A percentile compares a stretch with the other conserved stretches of the same genome.
phyloP scores from a whole-genome alignment of 2,113 vertebrate species.

The Thamnophis sirtalis region DNA sequence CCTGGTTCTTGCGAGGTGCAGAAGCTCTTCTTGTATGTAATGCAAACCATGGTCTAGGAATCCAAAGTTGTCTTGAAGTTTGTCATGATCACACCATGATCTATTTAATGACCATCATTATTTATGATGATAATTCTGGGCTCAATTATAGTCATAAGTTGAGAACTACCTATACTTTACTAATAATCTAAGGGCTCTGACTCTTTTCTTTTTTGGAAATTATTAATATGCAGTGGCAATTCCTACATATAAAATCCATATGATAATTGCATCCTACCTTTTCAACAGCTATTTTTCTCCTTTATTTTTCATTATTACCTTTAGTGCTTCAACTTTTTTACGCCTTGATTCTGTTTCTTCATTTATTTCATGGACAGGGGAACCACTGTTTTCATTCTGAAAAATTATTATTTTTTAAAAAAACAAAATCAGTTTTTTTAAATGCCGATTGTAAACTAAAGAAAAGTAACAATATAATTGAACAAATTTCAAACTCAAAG shows the following conservation, averaged over 20 bases:
- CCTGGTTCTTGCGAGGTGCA: neutral
- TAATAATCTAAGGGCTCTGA: neutral
- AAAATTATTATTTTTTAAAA: conserved; percentile 33
- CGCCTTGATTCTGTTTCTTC: conserved; percentile 82
- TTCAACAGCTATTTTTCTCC: neutral
- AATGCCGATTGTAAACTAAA: neutral
- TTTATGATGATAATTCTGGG: neutral
- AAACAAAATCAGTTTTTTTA: neutral
- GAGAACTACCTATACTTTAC: neutral
- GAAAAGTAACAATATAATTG: neutral
- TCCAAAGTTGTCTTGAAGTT: neutral
- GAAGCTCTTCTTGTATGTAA: neutral
- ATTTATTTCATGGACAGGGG: conserved; percentile 79
- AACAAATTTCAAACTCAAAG: neutral
- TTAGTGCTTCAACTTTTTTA: conserved; percentile 86
- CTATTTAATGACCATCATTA: neutral
- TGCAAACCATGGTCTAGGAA: neutral
- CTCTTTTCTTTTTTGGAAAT: neutral
- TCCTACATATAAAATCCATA: neutral
- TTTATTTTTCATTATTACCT: conserved; percentile 66
- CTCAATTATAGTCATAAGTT: neutral
- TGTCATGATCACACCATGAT: neutral
- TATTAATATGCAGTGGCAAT: neutral
- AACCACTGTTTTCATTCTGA: conserved; percentile 70
- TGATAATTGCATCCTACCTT: neutral